phyloP scores from a whole-genome alignment of 2,888 invertebrate genomes.

The Phrixothrix hirtus region DNA sequence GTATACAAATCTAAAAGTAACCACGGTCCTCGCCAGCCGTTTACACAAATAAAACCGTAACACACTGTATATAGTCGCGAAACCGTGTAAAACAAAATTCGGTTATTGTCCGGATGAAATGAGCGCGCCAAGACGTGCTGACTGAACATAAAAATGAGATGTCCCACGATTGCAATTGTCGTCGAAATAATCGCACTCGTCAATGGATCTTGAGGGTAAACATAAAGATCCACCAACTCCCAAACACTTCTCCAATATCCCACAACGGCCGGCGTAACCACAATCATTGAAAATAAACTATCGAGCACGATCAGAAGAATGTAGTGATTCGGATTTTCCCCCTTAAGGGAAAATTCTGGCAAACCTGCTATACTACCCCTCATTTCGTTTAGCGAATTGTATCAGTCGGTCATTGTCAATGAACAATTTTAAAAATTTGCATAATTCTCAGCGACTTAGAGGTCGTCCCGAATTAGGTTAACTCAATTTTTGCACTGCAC shows the following conservation, averaged over 20 bases:
- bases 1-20: constrained; percentile 73
- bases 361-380: constrained; percentile 71
- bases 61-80: constrained; percentile 76
- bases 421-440: too few species aligned
- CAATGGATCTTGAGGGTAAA: constrained; percentile 65
- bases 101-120: constrained; percentile 69
- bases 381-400: constrained; percentile 54
- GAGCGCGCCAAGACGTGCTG: constrained; percentile 65
- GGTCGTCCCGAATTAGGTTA: too few species aligned
- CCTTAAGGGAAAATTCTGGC: constrained; percentile 62
- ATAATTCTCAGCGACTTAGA: too few species aligned
- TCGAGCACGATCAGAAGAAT: constrained; percentile 70
- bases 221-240: constrained; percentile 74
- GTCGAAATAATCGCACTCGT: constrained; percentile 71
- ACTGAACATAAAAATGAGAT: constrained; percentile 69
- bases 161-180: constrained; percentile 70
- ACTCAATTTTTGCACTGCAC: too few species aligned
- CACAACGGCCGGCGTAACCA: constrained; percentile 81
- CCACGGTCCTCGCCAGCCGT: constrained; percentile 89
- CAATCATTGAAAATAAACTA: constrained; percentile 68
- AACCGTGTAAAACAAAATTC: constrained; percentile 69
- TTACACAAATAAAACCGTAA: constrained; percentile 81
- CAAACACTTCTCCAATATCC: constrained; percentile 88
- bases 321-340: constrained; percentile 58
- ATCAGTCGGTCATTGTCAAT: too few species aligned